Base-by-base conservation (phyloP, 2,113 vertebrate species). In the Dasyornis broadbenti region DNA sequence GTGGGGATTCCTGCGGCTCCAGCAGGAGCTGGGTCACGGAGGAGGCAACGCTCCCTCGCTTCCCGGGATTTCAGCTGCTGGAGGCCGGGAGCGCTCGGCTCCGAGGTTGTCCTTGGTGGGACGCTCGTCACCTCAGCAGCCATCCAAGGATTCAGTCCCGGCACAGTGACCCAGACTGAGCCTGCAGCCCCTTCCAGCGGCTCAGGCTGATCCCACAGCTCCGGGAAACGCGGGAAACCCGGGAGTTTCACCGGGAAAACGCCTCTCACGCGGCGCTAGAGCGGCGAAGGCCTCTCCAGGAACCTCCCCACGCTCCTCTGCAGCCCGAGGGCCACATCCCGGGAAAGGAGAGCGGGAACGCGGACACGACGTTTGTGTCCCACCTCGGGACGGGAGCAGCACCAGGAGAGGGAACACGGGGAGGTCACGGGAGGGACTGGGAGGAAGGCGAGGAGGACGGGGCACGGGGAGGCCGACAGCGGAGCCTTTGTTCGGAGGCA, bases 211-310 rank as follows among this genome's bases (percentile, higher is more conserved):
- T 45, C 40, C 63, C 81, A 59, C 42, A 13, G 45, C 12, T 11
- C 24, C 9, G 14, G n/a, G 30, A 42, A 61, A 12, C 1, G 1
- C 0, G 7, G 33, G 19, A 64, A 86, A 37, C 0, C 0, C 57
- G 3, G 47, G n/a, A 59, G 3, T 20, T 13, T 35, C 28, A 8
- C 44, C n/a, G 72, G 72, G 82, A 77, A 89, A 83, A 24, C 1
- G 27, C n/a, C 37, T 31, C n/a, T 82, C 16, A 3, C 1, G 4
- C 2, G 49, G 37, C 26, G 28, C 52, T 31, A 44, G n/a, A 23
- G 45, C 49, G 37, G 12, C 4, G 31, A 31, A 35, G 28, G 17
- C 14, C 33, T 53, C 35, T 89, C 39, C 9, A 23, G 92, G 66
- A 63, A 20, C 1, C 3, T 82, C 80, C 37, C 12, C 31, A 28